These are phyloP conservation scores for Autographa gamma DNA, from an alignment of 2,888 invertebrate species.

Conservation along the genomic window DNA sequence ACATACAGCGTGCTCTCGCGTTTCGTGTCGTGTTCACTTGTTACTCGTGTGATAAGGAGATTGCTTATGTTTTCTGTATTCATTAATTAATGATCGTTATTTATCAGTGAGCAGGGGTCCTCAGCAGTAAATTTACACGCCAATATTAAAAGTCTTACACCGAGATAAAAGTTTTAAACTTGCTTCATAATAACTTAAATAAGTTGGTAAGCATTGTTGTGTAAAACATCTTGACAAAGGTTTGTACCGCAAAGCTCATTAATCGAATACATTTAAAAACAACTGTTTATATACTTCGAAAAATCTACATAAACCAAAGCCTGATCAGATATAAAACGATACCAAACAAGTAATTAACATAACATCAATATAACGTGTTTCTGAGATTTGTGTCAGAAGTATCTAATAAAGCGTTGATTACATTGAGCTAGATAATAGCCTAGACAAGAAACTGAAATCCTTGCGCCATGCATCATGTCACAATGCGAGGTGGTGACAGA, in stretches of 20 bases:
- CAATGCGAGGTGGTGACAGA: constrained; percentile 8
- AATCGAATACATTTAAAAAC: no score
- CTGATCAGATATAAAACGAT: background rate
- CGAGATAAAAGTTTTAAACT: no score
- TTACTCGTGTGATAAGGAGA: background rate
- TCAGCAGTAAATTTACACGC: no score
- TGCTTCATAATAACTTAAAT: no score
- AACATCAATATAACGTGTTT: background rate
- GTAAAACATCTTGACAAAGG: no score
- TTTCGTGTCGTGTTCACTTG: constrained; percentile 13
- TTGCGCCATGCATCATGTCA: constrained; percentile 18
- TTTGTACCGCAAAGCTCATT: no score
- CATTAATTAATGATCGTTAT: no score
- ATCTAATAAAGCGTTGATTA: background rate
- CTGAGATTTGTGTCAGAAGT: background rate
- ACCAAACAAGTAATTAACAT: background rate
- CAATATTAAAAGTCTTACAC: no score
- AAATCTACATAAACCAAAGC: background rate
- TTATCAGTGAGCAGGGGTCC: no score
- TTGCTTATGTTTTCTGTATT: background rate
- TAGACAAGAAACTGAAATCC: constrained; percentile 23
- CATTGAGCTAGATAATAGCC: constrained; percentile 11
- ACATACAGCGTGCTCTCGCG: constrained; percentile 34
- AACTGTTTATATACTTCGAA: background rate
- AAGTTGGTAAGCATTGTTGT: no score